These are phyloP conservation scores for Pollenia griseotomentosa DNA, from an alignment of 2,888 invertebrate genomes.

Conservation along the genomic window DNA sequence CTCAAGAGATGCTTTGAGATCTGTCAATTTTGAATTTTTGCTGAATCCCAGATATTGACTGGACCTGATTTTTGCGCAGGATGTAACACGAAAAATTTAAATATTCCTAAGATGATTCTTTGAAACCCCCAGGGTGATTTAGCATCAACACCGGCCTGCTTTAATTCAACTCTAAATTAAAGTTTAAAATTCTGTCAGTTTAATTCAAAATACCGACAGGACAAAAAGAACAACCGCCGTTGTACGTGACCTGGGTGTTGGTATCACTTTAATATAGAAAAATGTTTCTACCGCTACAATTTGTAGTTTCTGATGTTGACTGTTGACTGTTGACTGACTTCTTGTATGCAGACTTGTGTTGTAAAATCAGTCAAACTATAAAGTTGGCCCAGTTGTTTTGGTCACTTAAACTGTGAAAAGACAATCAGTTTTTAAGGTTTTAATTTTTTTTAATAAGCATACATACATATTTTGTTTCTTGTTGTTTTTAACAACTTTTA, in stretches of 20 bases:
- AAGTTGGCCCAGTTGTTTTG: conserved; percentile 66
- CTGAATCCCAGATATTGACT: too few species aligned
- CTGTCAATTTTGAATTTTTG: too few species aligned
- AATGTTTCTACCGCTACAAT: conserved; percentile 25
- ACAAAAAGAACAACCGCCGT: not conserved
- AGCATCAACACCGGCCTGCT: too few species aligned
- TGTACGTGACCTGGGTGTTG: conserved; percentile 20
- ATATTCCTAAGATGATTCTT: too few species aligned
- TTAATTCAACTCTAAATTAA: too few species aligned
- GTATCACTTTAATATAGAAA: not conserved
- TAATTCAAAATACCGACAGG: not conserved
- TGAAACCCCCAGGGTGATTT: too few species aligned
- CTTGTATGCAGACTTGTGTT: not conserved
- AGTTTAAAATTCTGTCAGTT: too few species aligned
- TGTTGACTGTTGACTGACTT: conserved; percentile 17
- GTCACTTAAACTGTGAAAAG: conserved; percentile 67
- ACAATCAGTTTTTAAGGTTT: conserved; percentile 60
- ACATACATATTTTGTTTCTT: conserved; percentile 18
- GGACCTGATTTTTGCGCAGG: too few species aligned
- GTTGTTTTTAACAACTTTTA: conserved; percentile 36
- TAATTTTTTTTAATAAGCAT: conserved; percentile 11
- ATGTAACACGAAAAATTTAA: too few species aligned
- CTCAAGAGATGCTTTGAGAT: too few species aligned
- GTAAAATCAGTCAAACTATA: conserved; percentile 17
- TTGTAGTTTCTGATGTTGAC: conserved; percentile 38